Evolutionary conservation across 2,888 invertebrate species (phyloP), one percentile per base, ranked within the genome.

Genomic region (Branchipolynoe longqiensis): DNA sequence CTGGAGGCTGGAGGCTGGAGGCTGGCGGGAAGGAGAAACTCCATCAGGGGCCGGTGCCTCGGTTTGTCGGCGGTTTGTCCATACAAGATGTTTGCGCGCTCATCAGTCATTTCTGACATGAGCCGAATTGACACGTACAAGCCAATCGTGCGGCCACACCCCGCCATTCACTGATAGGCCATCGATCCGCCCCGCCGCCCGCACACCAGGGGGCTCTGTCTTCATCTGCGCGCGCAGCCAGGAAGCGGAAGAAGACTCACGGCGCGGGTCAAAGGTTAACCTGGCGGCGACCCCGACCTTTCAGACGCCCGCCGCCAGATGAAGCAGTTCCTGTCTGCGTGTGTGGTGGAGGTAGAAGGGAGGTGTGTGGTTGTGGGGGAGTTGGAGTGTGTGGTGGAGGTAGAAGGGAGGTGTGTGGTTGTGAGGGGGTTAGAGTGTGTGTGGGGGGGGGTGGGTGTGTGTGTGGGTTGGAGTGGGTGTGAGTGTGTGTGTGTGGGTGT

Each of bases 101-200:
- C 83, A 83, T 83, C 83, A 58, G 38, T 83, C 83, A 83, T 83
- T 62, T 83, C 54, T 83, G 83, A 83, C 83, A 62, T 62, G 59
- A 58, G 83, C 58, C 64, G 59, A 83, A 83, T 62, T 83, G 83
- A 83, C 83, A 83, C 62, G 83, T 62, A 83, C 83, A 83, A 83
- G 83, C 62, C 62, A 62, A 83, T 62, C 58, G 62, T 59, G 62
- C 38, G 25, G 48, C n/a, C 48, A 22, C 54, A 25, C 78, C 78
- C 78, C 78, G 54, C 41, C 78, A 69, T 69, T 69, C 69, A 69
- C 78, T 54, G 41, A 78, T 78, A 48, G 78, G 48, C 78, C 31
- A 78, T 78, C 78, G 78, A 78, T 78, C 78, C 28, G 25, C 48
- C 22, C 36, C 73, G 2, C 36, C 38, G 4, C 6, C 36, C 73